Percentiles rank a stretch among this genome's conserved stretches.
phyloP scores from a whole-genome alignment of 92 coral and sea anemone species.

The Meandrina meandrites region DNA sequence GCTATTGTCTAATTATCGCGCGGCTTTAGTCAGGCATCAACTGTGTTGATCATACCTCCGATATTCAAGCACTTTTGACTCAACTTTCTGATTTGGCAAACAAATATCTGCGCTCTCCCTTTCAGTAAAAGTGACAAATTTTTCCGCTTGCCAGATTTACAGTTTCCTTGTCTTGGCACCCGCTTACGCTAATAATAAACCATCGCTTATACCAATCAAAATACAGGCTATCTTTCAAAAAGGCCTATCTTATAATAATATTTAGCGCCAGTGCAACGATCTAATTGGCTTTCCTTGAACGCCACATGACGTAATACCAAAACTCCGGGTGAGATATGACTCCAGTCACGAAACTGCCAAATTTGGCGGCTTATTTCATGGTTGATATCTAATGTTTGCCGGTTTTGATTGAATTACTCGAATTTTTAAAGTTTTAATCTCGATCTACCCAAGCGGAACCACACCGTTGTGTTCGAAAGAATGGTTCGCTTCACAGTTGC shows the following conservation, averaged over 20 bases:
- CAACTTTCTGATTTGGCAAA: not conserved
- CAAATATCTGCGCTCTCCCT: not conserved
- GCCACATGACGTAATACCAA: slow-evolving; percentile 39
- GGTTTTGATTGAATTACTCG: slow-evolving; percentile 1
- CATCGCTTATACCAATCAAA: slow-evolving; percentile 17
- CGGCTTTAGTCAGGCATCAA: no score
- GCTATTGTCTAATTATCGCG: no score
- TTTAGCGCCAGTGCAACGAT: not conserved
- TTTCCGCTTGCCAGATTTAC: not conserved
- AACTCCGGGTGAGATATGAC: slow-evolving; percentile 39
- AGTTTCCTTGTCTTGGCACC: slow-evolving; percentile 12
- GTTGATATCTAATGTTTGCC: not conserved
- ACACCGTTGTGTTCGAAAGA: not conserved
- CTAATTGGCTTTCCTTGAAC: slow-evolving; percentile 26
- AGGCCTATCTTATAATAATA: not conserved
- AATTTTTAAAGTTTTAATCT: not conserved
- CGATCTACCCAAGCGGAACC: slow-evolving; percentile 19
- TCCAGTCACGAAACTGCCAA: slow-evolving; percentile 30
- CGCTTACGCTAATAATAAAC: slow-evolving; percentile 3
- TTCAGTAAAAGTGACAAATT: not conserved
- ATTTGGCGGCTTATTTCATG: slow-evolving; percentile 31
- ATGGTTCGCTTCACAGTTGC: slow-evolving; percentile 34
- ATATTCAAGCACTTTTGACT: not conserved
- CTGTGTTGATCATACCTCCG: no score
- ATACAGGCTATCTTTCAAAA: not conserved